These are phyloP conservation scores for Shinisaurus crocodilurus DNA, from an alignment of 2,113 vertebrate genomes.

Conservation along the genomic window DNA sequence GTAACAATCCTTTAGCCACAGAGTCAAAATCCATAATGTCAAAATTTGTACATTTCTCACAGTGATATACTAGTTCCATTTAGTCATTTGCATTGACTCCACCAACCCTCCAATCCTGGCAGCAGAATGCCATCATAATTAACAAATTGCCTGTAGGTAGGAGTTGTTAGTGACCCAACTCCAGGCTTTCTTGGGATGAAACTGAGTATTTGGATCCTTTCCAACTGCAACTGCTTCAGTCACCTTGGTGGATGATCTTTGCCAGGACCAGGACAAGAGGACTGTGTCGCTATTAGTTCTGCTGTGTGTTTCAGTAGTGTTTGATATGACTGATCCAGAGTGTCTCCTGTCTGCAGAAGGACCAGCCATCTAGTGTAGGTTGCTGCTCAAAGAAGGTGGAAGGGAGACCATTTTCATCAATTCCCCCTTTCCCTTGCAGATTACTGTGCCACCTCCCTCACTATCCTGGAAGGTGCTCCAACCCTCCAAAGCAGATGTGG, in stretches of 20 bases:
- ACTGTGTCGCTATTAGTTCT: background rate
- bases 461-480: too few relatives aligned
- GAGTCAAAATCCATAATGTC: background rate
- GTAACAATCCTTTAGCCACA: background rate
- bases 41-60: background rate
- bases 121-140: background rate
- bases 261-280: background rate
- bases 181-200: too few relatives aligned
- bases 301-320: background rate
- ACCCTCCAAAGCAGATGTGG: too few relatives aligned
- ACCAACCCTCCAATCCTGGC: background rate
- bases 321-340: background rate
- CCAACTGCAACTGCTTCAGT: background rate
- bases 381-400: background rate
- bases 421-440: too few relatives aligned
- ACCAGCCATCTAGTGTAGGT: too few relatives aligned
- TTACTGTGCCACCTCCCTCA: too few relatives aligned
- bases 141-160: background rate
- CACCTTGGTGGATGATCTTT: too few relatives aligned
- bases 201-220: too few relatives aligned
- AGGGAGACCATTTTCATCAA: too few relatives aligned
- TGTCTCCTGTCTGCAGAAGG: background rate
- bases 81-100: background rate
- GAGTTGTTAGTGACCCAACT: too few relatives aligned
- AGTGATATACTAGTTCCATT: background rate